Conservation (phyloP, 2,888 invertebrate species). For the Clepsis dumicolana region DNA sequence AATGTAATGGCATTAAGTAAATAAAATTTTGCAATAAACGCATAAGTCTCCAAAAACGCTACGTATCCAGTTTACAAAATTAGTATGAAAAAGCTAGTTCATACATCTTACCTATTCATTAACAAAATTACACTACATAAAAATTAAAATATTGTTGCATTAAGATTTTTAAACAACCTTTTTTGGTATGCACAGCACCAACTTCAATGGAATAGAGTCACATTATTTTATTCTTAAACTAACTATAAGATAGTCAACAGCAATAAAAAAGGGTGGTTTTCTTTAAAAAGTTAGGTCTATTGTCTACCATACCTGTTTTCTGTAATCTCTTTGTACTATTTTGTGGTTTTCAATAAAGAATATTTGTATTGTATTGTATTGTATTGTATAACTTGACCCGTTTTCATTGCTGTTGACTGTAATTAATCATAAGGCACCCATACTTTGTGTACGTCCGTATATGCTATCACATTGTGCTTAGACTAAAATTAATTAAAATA, state of each 20-base stretch:
- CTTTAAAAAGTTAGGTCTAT: too few species aligned
- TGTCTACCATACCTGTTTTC: too few species aligned
- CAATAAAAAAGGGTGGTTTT: neutral
- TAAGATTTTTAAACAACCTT: conserved; percentile 1
- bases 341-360: too few species aligned
- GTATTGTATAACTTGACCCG: neutral
- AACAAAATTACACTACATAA: neutral
- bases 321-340: too few species aligned
- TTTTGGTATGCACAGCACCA: conserved; percentile 32
- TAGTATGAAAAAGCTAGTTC: neutral
- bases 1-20: neutral
- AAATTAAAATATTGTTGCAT: conserved; percentile 1
- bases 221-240: neutral
- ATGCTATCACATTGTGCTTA: conserved; percentile 65
- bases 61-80: neutral
- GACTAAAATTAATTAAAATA: conserved; percentile 20
- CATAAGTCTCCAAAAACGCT: neutral
- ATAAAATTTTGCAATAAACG: neutral
- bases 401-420: conserved; percentile 22
- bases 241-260: neutral
- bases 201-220: conserved; percentile 8
- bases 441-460: conserved; percentile 46
- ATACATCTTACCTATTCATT: neutral
- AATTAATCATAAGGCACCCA: conserved; percentile 59
- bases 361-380: too few species aligned